phyloP scores from a whole-genome alignment of 37 sponge, comb jelly and placozoan species.

The Chondrilla cf. caribensis region DNA sequence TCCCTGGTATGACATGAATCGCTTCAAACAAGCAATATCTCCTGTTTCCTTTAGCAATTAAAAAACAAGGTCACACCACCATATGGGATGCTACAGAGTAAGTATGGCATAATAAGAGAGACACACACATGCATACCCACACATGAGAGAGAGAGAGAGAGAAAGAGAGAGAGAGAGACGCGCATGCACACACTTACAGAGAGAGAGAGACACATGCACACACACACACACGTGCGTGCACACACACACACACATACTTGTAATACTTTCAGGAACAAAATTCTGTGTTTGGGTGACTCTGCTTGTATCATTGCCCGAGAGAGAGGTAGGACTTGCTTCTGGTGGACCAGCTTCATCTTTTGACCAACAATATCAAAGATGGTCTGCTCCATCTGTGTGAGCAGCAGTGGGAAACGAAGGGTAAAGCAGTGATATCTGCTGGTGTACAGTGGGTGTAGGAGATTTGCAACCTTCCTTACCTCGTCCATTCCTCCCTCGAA shows the following conservation, averaged over 20 bases:
- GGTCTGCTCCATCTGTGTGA: conserved; percentile 72
- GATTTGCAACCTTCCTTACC: no score
- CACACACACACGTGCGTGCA: no score
- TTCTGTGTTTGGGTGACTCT: conserved; percentile 66
- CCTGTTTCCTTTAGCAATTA: conserved; percentile 57
- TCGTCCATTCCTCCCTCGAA: no score
- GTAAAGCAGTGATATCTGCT: no score
- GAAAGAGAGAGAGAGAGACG: no score
- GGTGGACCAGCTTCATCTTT: conserved; percentile 49
- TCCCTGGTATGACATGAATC: conserved; percentile 84
- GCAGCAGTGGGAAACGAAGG: neutral
- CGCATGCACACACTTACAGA: no score
- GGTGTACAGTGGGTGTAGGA: no score
- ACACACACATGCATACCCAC: neutral
- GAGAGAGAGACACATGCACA: no score
- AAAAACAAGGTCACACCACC: no score
- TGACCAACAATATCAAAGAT: conserved; percentile 69
- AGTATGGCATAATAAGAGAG: neutral
- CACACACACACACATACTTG: conserved; percentile 48
- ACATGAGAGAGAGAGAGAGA: no score
- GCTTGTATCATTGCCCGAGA: conserved; percentile 84
- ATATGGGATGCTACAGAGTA: neutral
- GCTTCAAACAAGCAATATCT: conserved; percentile 64
- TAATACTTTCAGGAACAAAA: conserved; percentile 67
- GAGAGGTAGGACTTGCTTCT: conserved; percentile 62